Evolutionary conservation across 2,888 invertebrate species (phyloP).

Genomic region (Polyploca ridens): DNA sequence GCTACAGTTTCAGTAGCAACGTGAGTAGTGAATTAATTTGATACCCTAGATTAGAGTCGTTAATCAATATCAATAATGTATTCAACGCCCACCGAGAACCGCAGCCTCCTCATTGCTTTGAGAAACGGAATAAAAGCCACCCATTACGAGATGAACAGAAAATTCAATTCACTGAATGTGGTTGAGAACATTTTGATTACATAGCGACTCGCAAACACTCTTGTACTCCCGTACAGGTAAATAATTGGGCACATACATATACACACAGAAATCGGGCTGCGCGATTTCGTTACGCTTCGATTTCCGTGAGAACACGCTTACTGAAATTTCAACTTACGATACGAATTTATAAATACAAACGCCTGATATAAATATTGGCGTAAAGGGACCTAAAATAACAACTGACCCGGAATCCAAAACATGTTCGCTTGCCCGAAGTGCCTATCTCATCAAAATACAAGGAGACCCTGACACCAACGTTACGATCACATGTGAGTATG

Average conservation of each 20-base stretch:
- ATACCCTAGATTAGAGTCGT: conserved; percentile 40
- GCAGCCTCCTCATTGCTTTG: conserved; percentile 31
- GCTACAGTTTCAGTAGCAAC: conserved; percentile 21
- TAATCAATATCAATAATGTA: conserved; percentile 53
- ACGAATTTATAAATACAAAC: conserved; percentile 17
- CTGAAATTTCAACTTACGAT: conserved; percentile 13
- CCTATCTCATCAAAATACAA: conserved; percentile 15
- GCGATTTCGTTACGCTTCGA: conserved; percentile 36
- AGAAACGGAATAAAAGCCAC: conserved; percentile 47
- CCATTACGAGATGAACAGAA: conserved; percentile 60
- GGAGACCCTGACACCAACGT: conserved; percentile 11
- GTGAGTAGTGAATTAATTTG: conserved; percentile 44
- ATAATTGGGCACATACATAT: conserved; percentile 55
- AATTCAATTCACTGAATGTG: conserved; percentile 57
- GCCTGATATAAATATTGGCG: conserved; percentile 19
- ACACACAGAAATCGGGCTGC: conserved; percentile 44
- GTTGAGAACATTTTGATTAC: conserved; percentile 58
- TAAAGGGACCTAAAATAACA: conserved; percentile 26
- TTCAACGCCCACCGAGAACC: conserved; percentile 39
- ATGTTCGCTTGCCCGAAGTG: conserved; percentile 11
- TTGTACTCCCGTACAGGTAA: conserved; percentile 49
- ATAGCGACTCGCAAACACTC: conserved; percentile 46
- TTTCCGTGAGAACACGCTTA: conserved; percentile 24
- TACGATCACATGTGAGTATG: conserved; percentile 9
- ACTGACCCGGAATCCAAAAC: conserved; percentile 14